Base-by-base conservation (phyloP, 2,888 invertebrate species). In the Sphecodes monilicornis region DNA sequence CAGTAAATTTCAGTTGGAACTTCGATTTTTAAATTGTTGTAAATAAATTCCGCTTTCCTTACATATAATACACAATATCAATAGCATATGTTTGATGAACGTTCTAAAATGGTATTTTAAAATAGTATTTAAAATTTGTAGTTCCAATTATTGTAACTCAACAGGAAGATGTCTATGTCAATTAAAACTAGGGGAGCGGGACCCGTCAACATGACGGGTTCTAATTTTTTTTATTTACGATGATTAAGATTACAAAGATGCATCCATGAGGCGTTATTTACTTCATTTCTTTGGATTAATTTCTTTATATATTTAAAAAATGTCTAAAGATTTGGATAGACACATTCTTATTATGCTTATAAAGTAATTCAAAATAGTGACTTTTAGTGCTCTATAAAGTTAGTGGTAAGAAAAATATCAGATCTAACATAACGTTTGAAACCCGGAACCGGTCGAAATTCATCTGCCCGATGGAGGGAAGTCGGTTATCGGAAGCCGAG, bases 401-500 rank as follows among this genome's bases (percentile, higher is more conserved):
- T 22, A 8, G 50, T 8, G 2, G 10, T 11, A 0, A n/a, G n/a
- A 11, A n/a, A n/a, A 54, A 11, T 54, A 4, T 11, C n/a, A 11
- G 54, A 3, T 54, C 54, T 3, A 54, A 10, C 11, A 22, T 54
- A n/a, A 3, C n/a, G 29, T 8, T 26, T 1, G 0, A 8, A 2
- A 18, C 60, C 60, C 60, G 60, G 68, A 68, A 68, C 68, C 39
- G n/a, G 68, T 39, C 70, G 41, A 81, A 77, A 75, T 71, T 74
- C 76, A 22, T 22, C 39, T 29, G 60, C n/a, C 54, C 57, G 57
- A 36, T 39, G 36, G 54, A 5, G 18, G 60, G 73, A 50, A 60
- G 10, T 29, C 32, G 32, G 39, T 54, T 76, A 80, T 78, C 82
- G 82, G n/a, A 71, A 54, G 36, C 43, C n/a, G 64, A 46, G 43